These are phyloP conservation scores for Drosophila peninsularis DNA, from an alignment of 2,888 invertebrate species.

Conservation along the genomic window DNA sequence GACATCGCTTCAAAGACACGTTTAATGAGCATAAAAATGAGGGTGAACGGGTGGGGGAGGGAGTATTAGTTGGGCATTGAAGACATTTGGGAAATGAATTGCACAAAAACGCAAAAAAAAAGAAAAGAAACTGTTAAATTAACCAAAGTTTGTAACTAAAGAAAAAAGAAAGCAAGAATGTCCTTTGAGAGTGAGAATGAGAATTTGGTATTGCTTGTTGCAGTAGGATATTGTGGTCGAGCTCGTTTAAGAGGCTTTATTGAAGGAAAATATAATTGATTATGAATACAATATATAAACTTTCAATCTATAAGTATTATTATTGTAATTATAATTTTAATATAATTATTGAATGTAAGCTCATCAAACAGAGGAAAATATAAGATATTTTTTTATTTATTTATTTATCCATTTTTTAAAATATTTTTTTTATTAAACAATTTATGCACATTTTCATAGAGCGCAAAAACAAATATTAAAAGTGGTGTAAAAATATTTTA, in stretches of 20 bases:
- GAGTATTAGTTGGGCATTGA: slow-evolving; percentile 10
- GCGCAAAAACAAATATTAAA: slow-evolving; percentile 3
- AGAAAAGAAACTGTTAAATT: slow-evolving; percentile 36
- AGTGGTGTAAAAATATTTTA: slow-evolving; percentile 12
- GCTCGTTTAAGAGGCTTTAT: no score
- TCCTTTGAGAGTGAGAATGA: neutral
- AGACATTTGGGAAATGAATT: slow-evolving; percentile 50
- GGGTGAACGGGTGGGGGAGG: neutral
- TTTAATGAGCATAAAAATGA: slow-evolving; percentile 73
- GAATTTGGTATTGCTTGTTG: neutral
- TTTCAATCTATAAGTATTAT: no score
- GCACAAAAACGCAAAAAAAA: slow-evolving; percentile 27
- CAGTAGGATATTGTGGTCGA: neutral
- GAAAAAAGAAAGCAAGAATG: neutral
- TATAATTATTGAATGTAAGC: no score
- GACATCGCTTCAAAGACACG: slow-evolving; percentile 43
- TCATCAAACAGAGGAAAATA: no score
- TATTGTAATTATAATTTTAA: no score
- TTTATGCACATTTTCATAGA: neutral
- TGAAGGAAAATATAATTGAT: no score
- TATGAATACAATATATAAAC: no score
- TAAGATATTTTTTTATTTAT: no score
- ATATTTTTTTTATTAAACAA: no score
- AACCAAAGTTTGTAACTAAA: slow-evolving; percentile 33
- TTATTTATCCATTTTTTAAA: no score